A percentile compares a stretch with the other conserved stretches of the same genome.
Conservation (phyloP, 2,797 vertebrate species). For the Apogon talboti region DNA sequence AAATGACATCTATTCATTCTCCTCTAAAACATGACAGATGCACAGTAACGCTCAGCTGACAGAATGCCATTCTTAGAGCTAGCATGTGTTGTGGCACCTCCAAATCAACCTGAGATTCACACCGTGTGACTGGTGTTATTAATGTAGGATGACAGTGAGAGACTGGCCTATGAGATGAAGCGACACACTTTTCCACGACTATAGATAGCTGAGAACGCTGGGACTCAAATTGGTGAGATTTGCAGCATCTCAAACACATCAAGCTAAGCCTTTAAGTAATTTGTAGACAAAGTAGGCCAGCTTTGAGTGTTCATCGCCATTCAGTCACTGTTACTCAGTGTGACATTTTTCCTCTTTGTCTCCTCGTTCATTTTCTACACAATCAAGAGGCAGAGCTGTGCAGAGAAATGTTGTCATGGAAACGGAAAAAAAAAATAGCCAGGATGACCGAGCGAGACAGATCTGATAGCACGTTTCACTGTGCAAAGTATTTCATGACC, state of each 20-base stretch:
- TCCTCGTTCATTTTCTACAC: constrained; percentile 71
- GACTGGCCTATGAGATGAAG: constrained; percentile 40
- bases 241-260: constrained; percentile 42
- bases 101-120: constrained; percentile 14
- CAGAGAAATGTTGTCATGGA: constrained; percentile 78
- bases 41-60: constrained; percentile 5
- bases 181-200: constrained; percentile 49
- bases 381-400: constrained; percentile 65
- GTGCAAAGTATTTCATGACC: constrained; percentile 64
- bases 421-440: constrained; percentile 70
- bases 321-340: constrained; percentile 49
- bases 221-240: constrained; percentile 43
- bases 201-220: constrained; percentile 45
- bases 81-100: constrained; percentile 10
- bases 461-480: constrained; percentile 50
- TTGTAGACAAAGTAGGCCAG: constrained; percentile 54
- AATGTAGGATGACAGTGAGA: constrained; percentile 44
- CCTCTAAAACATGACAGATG: constrained; percentile 29
- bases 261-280: constrained; percentile 45
- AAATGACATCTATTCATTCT: constrained; percentile 13
- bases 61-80: background rate
- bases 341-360: constrained; percentile 73
- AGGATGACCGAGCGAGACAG: constrained; percentile 69
- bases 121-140: constrained; percentile 32
- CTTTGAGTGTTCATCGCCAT: constrained; percentile 32